These are phyloP conservation scores for Acrocephalus kingi DNA, from an alignment of 2,113 vertebrate species.

Conservation along the genomic window DNA sequence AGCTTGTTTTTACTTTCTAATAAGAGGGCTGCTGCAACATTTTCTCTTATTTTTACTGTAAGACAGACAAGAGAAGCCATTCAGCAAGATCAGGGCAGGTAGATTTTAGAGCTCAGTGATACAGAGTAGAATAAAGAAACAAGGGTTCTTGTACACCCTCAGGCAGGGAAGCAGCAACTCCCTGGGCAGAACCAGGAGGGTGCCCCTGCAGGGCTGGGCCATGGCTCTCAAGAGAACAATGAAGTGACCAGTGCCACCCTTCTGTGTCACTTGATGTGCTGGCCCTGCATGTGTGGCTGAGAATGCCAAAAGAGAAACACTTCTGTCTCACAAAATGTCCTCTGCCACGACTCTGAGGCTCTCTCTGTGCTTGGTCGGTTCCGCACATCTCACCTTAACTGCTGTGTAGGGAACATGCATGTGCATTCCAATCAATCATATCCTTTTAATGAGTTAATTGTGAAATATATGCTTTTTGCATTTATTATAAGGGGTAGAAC, in stretches of 20 bases:
- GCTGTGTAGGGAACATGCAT: background rate
- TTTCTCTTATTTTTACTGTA: background rate
- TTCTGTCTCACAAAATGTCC: background rate
- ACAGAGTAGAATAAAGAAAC: background rate
- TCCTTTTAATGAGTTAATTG: constrained; percentile 55
- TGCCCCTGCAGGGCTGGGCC: background rate
- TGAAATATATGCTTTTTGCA: constrained; percentile 32
- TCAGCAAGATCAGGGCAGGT: background rate
- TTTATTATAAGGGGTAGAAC: constrained; percentile 39
- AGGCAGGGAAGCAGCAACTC: background rate
- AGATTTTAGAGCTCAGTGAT: background rate
- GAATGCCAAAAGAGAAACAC: background rate
- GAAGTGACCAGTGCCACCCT: background rate
- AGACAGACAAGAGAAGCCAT: background rate
- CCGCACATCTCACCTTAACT: background rate
- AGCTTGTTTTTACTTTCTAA: background rate
- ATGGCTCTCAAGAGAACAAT: fast-evolving
- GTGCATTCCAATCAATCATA: constrained; percentile 47
- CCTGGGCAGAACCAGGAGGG: background rate
- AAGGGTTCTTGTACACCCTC: background rate
- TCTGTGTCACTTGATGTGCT: background rate
- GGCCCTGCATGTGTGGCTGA: background rate
- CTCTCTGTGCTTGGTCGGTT: background rate
- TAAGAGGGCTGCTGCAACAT: background rate
- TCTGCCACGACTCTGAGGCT: background rate